These are phyloP conservation scores for Recurvirostra avosetta DNA, from an alignment of 2,113 vertebrate species.

Conservation along the genomic window DNA sequence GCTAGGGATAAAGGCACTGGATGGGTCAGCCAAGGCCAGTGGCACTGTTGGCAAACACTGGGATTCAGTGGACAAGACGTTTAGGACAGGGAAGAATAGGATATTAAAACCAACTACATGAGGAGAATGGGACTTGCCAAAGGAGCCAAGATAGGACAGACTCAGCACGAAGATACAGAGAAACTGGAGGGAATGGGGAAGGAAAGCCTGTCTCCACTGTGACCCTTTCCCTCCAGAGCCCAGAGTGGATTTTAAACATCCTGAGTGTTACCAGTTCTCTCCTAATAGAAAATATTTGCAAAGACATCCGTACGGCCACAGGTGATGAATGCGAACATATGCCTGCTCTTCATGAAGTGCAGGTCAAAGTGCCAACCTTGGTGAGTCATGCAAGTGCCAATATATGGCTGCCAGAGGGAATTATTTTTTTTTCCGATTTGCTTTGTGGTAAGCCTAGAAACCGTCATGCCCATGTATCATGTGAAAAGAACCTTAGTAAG, in stretches of 20 bases:
- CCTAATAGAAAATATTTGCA: not conserved
- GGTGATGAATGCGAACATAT: not conserved
- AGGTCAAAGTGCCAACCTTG: not conserved
- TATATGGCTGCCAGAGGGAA: not conserved
- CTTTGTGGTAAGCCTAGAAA: slow-evolving; percentile 19
- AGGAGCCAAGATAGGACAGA: not conserved
- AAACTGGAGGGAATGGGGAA: not conserved
- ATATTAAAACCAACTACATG: not conserved
- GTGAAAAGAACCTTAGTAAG: slow-evolving; percentile 30
- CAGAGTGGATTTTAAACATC: not conserved
- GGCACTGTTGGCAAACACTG: not conserved
- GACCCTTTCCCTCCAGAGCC: not conserved
- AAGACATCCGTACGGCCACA: not conserved
- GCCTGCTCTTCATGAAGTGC: not conserved
- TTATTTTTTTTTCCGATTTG: not conserved
- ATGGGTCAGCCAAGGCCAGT: not conserved
- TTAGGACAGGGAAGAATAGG: not conserved
- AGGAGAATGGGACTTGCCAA: not conserved
- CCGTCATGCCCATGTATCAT: not conserved
- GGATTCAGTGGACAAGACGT: not conserved
- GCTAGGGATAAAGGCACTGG: not conserved
- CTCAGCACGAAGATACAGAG: not conserved
- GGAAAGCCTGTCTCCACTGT: not conserved
- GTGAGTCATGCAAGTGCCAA: not conserved
- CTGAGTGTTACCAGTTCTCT: not conserved